A percentile compares a stretch with the other conserved stretches of the same genome.
phyloP scores from a whole-genome alignment of 2,888 invertebrate genomes.

The Cryptus viduatorius region DNA sequence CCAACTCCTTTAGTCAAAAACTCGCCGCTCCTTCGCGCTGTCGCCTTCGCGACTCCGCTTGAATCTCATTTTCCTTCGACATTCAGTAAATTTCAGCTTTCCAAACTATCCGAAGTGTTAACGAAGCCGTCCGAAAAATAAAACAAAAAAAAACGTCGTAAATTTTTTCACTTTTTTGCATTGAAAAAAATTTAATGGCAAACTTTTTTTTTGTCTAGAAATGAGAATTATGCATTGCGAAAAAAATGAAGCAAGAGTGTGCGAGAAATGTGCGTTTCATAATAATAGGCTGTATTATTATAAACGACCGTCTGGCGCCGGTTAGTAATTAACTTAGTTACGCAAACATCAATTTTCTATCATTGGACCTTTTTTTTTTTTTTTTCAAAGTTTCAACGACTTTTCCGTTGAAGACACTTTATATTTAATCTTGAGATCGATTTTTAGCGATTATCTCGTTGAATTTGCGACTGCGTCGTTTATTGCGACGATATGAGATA shows the following conservation, averaged over 20 bases:
- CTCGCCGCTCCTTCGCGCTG: conserved; percentile 1
- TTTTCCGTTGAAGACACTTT: not conserved
- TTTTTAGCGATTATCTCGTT: not conserved
- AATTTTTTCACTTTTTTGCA: not conserved
- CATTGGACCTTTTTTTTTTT: not conserved
- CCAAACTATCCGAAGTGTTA: not conserved
- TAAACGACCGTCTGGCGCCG: conserved; percentile 42
- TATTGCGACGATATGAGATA: not conserved
- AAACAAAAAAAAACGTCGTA: not conserved
- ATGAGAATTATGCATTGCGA: conserved; percentile 4
- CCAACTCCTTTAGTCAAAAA: not conserved
- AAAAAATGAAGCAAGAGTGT: conserved; percentile 13
- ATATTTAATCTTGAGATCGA: not conserved
- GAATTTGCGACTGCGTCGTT: not conserved
- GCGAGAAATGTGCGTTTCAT: conserved; percentile 11
- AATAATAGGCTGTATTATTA: conserved; percentile 11
- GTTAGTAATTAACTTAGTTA: conserved; percentile 28
- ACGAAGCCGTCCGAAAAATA: not conserved
- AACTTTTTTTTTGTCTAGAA: not conserved
- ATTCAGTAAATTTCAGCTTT: not conserved
- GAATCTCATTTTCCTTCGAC: not conserved
- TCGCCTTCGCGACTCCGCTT: not conserved
- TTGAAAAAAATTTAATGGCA: not conserved
- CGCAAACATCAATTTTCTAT: conserved; percentile 32
- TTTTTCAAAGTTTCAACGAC: not conserved